Conservation (phyloP, 2,888 invertebrate genomes). For the Hemistola chrysoprasaria region DNA sequence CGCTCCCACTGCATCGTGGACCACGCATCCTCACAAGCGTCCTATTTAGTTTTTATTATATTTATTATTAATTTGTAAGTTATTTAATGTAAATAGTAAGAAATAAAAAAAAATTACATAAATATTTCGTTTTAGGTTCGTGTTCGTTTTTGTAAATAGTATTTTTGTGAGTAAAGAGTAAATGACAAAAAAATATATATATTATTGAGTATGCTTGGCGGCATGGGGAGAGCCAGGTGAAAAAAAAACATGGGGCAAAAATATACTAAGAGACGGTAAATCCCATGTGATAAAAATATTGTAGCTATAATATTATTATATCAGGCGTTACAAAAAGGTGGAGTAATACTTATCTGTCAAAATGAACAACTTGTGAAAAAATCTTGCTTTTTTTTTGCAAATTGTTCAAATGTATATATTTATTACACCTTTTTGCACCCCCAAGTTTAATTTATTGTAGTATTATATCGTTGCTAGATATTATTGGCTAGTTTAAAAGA, state of each 20-base stretch:
- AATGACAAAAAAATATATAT: constrained; percentile 67
- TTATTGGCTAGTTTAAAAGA: constrained; percentile 12
- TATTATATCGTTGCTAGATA: constrained; percentile 13
- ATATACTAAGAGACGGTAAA: constrained; percentile 11
- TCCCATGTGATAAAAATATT: constrained; percentile 15
- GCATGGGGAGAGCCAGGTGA: constrained; percentile 35
- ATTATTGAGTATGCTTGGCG: constrained; percentile 33
- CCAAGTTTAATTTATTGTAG: not conserved
- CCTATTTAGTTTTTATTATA: constrained; percentile 66
- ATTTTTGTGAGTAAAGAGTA: constrained; percentile 70
- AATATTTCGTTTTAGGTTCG: constrained; percentile 66
- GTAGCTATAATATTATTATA: constrained; percentile 4
- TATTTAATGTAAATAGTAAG: constrained; percentile 78
- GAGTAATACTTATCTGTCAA: no score
- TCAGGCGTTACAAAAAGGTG: no score
- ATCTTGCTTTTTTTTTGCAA: no score
- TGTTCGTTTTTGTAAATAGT: constrained; percentile 71
- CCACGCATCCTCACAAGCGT: constrained; percentile 41
- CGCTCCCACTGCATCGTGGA: constrained; percentile 6
- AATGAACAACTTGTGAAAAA: no score
- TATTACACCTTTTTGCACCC: no score
- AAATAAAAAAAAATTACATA: constrained; percentile 51
- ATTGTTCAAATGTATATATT: no score
- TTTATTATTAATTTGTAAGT: constrained; percentile 77
- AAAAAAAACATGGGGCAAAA: constrained; percentile 10